phyloP scores from a whole-genome alignment of 1,140 invertebrate genomes.

The Drosophila virilis region DNA sequence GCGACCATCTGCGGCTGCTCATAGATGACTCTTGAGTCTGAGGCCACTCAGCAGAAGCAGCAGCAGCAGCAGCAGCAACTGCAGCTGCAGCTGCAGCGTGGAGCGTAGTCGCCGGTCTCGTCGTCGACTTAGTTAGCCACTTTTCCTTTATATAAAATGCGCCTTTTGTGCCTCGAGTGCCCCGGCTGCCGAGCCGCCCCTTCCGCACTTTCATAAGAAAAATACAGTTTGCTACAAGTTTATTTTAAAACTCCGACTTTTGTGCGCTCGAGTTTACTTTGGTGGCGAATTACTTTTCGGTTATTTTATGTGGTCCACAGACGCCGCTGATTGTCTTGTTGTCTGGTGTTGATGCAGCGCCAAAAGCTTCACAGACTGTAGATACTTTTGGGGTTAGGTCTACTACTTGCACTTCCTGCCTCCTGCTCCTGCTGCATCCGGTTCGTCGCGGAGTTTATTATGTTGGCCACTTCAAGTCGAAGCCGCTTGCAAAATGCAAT shows the following conservation, averaged over 20 bases:
- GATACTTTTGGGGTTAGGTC: constrained; percentile 20
- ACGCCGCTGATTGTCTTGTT: constrained; percentile 66
- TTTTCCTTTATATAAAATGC: constrained; percentile 75
- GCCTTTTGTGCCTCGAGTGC: constrained; percentile 73
- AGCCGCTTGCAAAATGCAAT: constrained; percentile 63
- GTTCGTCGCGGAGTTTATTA: constrained; percentile 66
- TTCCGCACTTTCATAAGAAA: constrained; percentile 31
- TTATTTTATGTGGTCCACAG: constrained; percentile 72
- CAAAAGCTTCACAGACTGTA: constrained; percentile 8
- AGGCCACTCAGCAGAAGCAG: constrained; percentile 32
- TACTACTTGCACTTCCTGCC: background rate
- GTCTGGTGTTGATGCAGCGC: constrained; percentile 41
- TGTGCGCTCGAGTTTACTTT: constrained; percentile 76
- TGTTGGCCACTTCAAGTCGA: constrained; percentile 53
- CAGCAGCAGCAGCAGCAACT: constrained; percentile 11
- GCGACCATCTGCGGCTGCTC: constrained; percentile 13
- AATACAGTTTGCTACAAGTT: constrained; percentile 70
- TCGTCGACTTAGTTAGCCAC: constrained; percentile 75
- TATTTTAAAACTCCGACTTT: constrained; percentile 79
- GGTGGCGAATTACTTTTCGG: constrained; percentile 76
- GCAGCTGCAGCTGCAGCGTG: constrained; percentile 23
- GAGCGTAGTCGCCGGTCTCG: constrained; percentile 6
- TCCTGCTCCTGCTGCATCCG: constrained; percentile 7
- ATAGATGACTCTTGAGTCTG: constrained; percentile 47
- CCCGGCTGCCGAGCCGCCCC: background rate